Evolutionary conservation across 2,797 vertebrate genomes (phyloP).

Genomic region (Sebastes hopkinsi): DNA sequence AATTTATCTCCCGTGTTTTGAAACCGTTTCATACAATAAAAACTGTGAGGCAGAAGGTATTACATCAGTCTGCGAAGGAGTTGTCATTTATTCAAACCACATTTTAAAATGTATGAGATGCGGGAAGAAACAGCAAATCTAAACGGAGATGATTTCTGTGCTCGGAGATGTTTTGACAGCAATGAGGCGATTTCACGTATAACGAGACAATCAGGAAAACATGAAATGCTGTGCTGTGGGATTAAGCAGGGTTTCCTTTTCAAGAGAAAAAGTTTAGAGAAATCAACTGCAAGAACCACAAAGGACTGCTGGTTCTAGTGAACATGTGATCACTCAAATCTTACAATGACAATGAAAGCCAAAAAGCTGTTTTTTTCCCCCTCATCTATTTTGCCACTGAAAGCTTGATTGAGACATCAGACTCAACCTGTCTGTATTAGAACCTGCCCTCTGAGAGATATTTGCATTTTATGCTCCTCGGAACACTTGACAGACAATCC

Average conservation of each 20-base stretch:
- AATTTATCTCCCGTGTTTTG: conserved; percentile 18
- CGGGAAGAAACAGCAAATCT: conserved; percentile 55
- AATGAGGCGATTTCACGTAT: conserved; percentile 56
- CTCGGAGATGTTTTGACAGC: conserved; percentile 50
- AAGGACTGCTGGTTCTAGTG: not conserved
- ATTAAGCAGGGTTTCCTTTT: conserved; percentile 13
- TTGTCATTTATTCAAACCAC: conserved; percentile 46
- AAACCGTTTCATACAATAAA: not conserved
- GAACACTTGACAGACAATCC: not conserved
- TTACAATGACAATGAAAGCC: conserved; percentile 34
- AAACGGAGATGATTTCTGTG: conserved; percentile 59
- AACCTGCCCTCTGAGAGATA: not conserved
- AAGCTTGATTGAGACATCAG: not conserved
- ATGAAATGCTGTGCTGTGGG: conserved; percentile 27
- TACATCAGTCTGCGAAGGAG: conserved; percentile 41
- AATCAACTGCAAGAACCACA: conserved; percentile 47
- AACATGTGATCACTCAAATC: conserved; percentile 48
- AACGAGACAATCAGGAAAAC: conserved; percentile 50
- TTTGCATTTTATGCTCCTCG: not conserved
- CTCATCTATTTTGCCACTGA: not conserved
- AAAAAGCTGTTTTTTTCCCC: not conserved
- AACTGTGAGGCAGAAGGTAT: conserved; percentile 23
- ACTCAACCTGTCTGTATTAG: not conserved
- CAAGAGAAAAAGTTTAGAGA: conserved; percentile 16
- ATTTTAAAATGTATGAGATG: conserved; percentile 65